A percentile compares a stretch with the other conserved stretches of the same genome.
Conservation (phyloP, 2,113 vertebrate species). For the Arvicanthis niloticus region DNA sequence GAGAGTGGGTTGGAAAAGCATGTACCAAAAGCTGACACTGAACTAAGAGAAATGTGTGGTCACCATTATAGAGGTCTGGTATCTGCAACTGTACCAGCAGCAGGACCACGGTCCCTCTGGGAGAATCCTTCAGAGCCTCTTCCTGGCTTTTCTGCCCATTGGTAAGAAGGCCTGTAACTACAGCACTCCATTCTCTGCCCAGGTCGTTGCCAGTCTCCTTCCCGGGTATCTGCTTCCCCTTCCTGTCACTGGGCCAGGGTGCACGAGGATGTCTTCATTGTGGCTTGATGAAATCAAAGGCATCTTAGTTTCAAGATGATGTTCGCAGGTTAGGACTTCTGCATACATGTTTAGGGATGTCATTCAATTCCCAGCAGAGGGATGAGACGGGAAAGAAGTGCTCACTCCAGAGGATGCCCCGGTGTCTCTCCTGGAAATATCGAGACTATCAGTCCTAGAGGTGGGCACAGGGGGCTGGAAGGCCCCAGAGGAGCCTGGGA, state of each 20-base stretch:
- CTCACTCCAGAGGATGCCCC: not conserved
- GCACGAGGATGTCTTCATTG: not conserved
- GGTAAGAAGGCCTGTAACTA: rapidly evolving
- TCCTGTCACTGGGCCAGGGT: not conserved
- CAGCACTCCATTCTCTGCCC: not conserved
- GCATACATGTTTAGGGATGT: too few relatives aligned
- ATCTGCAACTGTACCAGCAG: too few relatives aligned
- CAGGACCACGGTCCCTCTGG: not conserved
- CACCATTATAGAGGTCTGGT: not conserved
- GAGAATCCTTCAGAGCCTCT: not conserved
- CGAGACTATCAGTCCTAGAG: not conserved
- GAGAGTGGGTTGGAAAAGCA: not conserved
- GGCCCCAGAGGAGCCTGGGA: not conserved
- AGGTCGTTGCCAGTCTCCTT: not conserved
- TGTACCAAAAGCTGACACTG: not conserved
- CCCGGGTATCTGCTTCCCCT: not conserved
- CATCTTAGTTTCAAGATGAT: not conserved
- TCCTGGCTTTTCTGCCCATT: not conserved
- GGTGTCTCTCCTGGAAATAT: too few relatives aligned
- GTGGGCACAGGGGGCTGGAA: too few relatives aligned
- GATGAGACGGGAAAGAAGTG: not conserved
- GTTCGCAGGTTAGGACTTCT: not conserved
- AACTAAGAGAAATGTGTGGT: too few relatives aligned
- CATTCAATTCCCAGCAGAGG: not conserved
- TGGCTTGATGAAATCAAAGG: not conserved